Conservation (phyloP, 2,888 invertebrate genomes). For the Orchesella flavescens region DNA sequence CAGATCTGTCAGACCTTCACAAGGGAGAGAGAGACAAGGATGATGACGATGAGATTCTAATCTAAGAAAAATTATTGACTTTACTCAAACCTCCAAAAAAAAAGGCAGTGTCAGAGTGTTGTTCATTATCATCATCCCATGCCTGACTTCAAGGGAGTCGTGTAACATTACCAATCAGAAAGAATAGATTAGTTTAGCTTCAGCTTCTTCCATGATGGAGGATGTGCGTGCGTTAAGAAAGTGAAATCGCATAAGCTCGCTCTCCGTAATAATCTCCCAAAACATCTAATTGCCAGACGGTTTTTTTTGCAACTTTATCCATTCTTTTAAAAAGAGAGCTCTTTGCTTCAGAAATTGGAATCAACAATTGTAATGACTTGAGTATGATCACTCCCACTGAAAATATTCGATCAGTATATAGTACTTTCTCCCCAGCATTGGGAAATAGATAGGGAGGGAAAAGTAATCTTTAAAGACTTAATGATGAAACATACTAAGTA, state of each 20-base stretch:
- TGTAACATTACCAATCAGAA: neutral
- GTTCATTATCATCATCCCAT: too few species aligned
- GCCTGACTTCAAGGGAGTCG: too few species aligned
- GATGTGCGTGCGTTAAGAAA: too few species aligned
- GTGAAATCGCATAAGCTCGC: too few species aligned
- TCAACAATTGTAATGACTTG: slow-evolving; percentile 33
- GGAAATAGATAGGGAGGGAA: neutral
- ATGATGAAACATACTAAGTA: slow-evolving; percentile 41
- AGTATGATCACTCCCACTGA: neutral
- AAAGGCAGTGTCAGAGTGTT: too few species aligned
- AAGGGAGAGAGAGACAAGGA: neutral
- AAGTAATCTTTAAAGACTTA: slow-evolving; percentile 33
- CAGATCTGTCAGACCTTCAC: slow-evolving; percentile 54
- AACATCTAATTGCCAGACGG: too few species aligned
- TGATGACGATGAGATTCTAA: slow-evolving; percentile 60
- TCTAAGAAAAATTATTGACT: slow-evolving; percentile 61
- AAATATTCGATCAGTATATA: neutral
- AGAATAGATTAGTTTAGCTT: neutral
- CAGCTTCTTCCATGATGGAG: too few species aligned
- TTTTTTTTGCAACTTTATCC: too few species aligned
- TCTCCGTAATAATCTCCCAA: too few species aligned
- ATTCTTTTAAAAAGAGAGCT: neutral
- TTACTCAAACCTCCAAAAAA: neutral
- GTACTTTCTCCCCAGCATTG: neutral
- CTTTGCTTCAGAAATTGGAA: slow-evolving; percentile 4